Base-by-base conservation (phyloP, 1,140 invertebrate genomes). In the Halesus radiatus region DNA sequence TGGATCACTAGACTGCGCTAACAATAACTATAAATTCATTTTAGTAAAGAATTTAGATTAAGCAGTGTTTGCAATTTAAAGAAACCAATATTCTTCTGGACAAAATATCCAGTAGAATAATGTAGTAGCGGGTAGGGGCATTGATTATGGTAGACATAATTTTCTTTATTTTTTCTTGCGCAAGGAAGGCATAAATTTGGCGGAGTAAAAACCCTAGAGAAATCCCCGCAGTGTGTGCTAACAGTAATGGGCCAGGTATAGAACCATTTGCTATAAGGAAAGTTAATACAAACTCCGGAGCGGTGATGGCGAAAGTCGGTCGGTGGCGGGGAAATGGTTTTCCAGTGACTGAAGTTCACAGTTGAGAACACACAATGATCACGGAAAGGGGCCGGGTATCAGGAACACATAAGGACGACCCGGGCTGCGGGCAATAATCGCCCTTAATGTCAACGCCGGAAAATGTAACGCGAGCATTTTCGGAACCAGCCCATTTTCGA, bases 331-430 rank as follows among this genome's bases (percentile, higher is more conserved):
- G 52, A 75, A 81, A 81, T 78, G 76, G 76, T 81, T 81, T 81
- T 81, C 80, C 80, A 81, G 68, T 79, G 80, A 81, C 68, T 81
- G 80, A 70, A 76, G 76, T 81, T 81, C 76, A 78, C 80, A 81
- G 80, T 78, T 75, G 80, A 81, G 80, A 66, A 78, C 20, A 75
- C 80, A 79, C 80, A 81, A 78, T 76, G 80, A 81, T 81, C 75
- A 66, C 58, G 80, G 62, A 10, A 29, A 15, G 52, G 77, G 73
- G 22, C 23, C n/a, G 54, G 50, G 76, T 53, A 78, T 68, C 76
- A 53, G 37, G 60, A 78, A 68, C 76, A 78, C 76, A 78, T 78
- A 78, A 78, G 60, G 60, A 66, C 22, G 22, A 32, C 60, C 72
- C 79, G 37, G 62, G 23, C 76, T 74, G 37, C 78, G 53, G 78